Evolutionary conservation across 2,797 vertebrate genomes (phyloP).

Genomic region (Passerculus sandwichensis): DNA sequence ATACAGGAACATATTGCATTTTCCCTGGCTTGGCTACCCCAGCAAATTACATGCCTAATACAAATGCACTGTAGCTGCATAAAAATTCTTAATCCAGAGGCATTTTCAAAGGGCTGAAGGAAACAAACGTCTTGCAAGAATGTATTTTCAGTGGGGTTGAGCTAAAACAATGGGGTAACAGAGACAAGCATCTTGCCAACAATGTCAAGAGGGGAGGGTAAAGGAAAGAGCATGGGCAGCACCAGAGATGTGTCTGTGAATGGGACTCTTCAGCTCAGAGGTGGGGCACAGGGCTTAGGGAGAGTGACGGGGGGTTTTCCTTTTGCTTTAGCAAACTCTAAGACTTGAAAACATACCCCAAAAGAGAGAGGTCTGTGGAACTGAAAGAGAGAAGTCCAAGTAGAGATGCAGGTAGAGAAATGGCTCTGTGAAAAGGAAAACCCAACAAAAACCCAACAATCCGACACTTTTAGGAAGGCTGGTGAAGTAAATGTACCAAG

Average conservation of each 20-base stretch:
- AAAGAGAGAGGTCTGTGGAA: not conserved
- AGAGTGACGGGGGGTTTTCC: not conserved
- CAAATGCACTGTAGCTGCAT: not conserved
- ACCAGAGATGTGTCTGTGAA: not conserved
- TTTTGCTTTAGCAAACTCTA: not conserved
- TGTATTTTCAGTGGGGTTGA: constrained; percentile 33
- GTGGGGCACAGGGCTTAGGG: not conserved
- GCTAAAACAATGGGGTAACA: constrained; percentile 24
- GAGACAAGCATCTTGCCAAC: constrained; percentile 37
- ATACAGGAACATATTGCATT: constrained; percentile 14
- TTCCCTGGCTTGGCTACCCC: constrained; percentile 15
- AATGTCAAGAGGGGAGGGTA: not conserved
- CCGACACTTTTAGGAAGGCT: not conserved
- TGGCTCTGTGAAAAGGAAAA: not conserved
- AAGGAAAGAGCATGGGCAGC: not conserved
- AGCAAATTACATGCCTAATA: constrained; percentile 11
- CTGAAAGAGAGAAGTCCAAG: not conserved
- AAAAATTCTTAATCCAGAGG: constrained; percentile 44
- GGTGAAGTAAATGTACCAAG: not conserved
- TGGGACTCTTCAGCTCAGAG: not conserved
- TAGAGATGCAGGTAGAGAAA: not conserved
- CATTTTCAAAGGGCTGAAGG: constrained; percentile 43
- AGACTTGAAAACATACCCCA: not conserved
- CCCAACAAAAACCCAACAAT: not conserved
- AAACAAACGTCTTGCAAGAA: constrained; percentile 46